A percentile compares a stretch with the other conserved stretches of the same genome.
Evolutionary conservation across 1,140 invertebrate genomes (phyloP).

Genomic region (Cephus cinctus): DNA sequence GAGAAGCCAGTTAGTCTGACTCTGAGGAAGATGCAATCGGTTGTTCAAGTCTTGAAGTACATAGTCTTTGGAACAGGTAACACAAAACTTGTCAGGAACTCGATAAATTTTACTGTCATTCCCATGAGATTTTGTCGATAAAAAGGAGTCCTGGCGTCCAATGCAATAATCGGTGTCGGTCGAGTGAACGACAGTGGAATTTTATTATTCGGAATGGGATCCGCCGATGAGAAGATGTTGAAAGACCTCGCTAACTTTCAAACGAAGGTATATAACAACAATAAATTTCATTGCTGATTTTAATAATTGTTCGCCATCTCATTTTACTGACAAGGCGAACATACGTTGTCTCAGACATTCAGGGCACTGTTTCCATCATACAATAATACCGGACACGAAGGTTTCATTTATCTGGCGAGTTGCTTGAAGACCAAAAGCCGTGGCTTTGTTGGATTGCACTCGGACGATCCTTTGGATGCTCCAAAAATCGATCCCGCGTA

Average conservation of each 20-base stretch:
- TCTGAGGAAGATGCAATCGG: slow-evolving; percentile 60
- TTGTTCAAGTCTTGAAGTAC: slow-evolving; percentile 62
- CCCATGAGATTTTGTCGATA: slow-evolving; percentile 1
- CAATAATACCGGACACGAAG: slow-evolving; percentile 63
- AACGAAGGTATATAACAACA: slow-evolving; percentile 51
- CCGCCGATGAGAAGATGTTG: slow-evolving; percentile 65
- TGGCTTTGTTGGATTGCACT: slow-evolving; percentile 61
- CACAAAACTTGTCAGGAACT: neutral
- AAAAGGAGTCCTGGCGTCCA: slow-evolving; percentile 55
- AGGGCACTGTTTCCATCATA: slow-evolving; percentile 64
- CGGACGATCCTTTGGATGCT: slow-evolving; percentile 59
- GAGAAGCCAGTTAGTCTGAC: slow-evolving; percentile 64
- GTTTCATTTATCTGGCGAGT: slow-evolving; percentile 65
- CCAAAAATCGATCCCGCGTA: slow-evolving; percentile 78
- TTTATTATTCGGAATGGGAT: slow-evolving; percentile 67
- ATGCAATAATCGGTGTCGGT: slow-evolving; percentile 61
- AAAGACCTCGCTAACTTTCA: slow-evolving; percentile 68
- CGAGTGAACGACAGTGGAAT: slow-evolving; percentile 56
- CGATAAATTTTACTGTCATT: neutral
- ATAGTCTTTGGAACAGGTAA: slow-evolving; percentile 62
- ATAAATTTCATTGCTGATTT: neutral
- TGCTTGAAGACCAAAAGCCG: slow-evolving; percentile 69
- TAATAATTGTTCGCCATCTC: neutral
- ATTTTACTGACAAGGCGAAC: too few species aligned
- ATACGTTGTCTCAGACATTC: slow-evolving; percentile 58